Conservation (phyloP, 2,113 vertebrate genomes). For the Silurus meridionalis region DNA sequence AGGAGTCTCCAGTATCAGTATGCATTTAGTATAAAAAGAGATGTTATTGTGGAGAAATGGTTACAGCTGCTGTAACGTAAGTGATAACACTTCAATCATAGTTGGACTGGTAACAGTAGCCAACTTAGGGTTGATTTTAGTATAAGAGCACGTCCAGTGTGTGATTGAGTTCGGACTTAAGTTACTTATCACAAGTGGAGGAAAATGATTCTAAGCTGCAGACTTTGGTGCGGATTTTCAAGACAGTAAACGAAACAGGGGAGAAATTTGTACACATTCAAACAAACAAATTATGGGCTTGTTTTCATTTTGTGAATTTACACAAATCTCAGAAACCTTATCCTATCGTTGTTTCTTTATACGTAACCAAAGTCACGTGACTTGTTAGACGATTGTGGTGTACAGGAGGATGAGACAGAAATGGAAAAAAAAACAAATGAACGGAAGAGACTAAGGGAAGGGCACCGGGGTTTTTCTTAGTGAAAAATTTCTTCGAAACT, state of each 20-base stretch:
- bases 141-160: no score
- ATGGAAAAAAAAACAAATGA: slow-evolving; percentile 16
- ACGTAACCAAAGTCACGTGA: neutral
- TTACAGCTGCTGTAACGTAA: neutral
- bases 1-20: no score
- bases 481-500: slow-evolving; percentile 12
- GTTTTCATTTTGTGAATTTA: neutral
- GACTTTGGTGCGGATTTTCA: no score
- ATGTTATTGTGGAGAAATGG: neutral
- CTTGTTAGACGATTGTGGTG: slow-evolving; percentile 17
- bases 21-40: neutral
- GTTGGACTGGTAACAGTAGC: no score
- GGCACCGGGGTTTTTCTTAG: neutral
- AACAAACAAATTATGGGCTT: neutral
- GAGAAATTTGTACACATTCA: neutral
- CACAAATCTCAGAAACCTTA: neutral
- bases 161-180: no score
- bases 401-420: slow-evolving; percentile 33
- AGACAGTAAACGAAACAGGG: neutral
- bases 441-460: neutral
- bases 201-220: no score
- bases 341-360: neutral
- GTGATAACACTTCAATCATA: neutral
- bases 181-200: no score
- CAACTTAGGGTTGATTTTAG: no score